phyloP scores from a whole-genome alignment of 2,797 vertebrate species.

The Phataginus tetradactyla region DNA sequence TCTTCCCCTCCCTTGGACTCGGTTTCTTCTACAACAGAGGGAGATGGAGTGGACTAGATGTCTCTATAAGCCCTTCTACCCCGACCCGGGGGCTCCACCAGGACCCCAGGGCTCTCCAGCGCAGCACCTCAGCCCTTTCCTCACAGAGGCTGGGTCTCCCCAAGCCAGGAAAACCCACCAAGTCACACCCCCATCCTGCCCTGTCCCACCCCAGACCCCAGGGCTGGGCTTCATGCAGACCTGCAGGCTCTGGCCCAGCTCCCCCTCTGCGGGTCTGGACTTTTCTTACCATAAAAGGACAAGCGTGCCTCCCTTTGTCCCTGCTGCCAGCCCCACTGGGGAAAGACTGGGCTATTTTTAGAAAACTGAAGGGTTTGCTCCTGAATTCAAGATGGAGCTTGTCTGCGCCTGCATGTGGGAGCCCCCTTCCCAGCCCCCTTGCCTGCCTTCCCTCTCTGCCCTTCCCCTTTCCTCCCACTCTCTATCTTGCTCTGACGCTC shows the following conservation, averaged over 20 bases:
- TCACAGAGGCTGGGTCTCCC: background rate
- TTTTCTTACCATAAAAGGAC: slow-evolving; percentile 93
- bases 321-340: slow-evolving; percentile 81
- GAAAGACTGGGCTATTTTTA: slow-evolving; percentile 90
- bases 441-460: background rate
- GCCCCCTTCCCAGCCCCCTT: slow-evolving; percentile 65
- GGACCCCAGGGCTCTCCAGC: background rate
- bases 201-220: slow-evolving; percentile 77
- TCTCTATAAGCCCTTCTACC: background rate
- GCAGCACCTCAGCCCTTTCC: background rate
- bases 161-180: slow-evolving; percentile 21
- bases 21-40: background rate
- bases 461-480: background rate
- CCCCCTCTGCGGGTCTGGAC: slow-evolving; percentile 86
- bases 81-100: background rate
- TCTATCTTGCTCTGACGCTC: background rate
- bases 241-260: slow-evolving; percentile 86
- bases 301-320: slow-evolving; percentile 81
- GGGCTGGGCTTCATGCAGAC: slow-evolving; percentile 74
- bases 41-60: background rate
- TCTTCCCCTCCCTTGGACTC: background rate
- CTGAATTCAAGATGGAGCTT: slow-evolving; percentile 83
- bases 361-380: slow-evolving; percentile 84
- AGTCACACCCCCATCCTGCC: background rate
- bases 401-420: slow-evolving; percentile 64